Conservation (phyloP, 64 coral and sea anemone genomes). For the Montipora cactus region DNA sequence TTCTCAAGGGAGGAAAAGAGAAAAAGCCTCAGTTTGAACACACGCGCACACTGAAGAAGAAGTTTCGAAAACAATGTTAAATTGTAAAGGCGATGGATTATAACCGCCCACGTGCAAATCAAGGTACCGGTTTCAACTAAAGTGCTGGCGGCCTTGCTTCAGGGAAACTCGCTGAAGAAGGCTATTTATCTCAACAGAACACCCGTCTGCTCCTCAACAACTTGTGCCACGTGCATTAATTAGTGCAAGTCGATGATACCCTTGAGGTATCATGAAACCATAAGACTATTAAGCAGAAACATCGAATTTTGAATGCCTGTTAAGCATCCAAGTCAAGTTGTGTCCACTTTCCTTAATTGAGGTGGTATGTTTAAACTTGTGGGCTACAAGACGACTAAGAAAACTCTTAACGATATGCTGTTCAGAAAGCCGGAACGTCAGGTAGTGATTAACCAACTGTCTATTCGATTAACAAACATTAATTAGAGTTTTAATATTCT, state of each 20-base stretch:
- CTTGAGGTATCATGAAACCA: neutral
- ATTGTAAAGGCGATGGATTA: neutral
- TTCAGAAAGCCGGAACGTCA: no score
- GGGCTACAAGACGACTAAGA: no score
- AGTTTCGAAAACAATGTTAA: neutral
- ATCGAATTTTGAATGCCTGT: no score
- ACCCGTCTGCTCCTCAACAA: neutral
- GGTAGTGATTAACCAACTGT: no score
- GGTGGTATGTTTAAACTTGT: no score
- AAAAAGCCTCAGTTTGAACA: no score
- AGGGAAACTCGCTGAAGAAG: neutral
- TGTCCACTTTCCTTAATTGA: no score
- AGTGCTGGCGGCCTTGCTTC: neutral
- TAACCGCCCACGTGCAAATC: neutral
- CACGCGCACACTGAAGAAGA: neutral
- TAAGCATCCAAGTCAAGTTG: no score
- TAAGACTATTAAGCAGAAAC: neutral
- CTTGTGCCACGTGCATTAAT: neutral
- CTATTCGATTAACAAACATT: no score
- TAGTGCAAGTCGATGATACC: neutral
- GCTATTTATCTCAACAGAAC: neutral
- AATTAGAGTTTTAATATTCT: no score
- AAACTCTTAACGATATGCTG: no score
- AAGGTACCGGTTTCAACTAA: neutral
- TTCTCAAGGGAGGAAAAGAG: no score